These are phyloP conservation scores for Hemiprocne comata DNA, from an alignment of 2,113 vertebrate species.

Conservation along the genomic window DNA sequence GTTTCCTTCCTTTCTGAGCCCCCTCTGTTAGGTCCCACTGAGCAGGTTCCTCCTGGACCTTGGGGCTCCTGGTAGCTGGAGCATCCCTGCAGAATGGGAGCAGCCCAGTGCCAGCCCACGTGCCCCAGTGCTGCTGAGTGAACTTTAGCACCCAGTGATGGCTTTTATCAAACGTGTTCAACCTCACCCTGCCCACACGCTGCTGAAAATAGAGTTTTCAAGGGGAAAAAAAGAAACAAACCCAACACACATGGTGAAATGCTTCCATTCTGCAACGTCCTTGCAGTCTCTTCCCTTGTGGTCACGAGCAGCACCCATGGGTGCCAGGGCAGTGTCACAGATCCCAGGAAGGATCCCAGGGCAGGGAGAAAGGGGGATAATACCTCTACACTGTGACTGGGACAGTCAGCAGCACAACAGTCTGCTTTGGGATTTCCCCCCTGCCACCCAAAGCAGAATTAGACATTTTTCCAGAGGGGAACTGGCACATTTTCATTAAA, in stretches of 20 bases:
- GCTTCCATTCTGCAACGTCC: neutral
- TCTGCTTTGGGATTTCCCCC: neutral
- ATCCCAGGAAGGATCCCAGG: neutral
- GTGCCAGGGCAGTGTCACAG: neutral
- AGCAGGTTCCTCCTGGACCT: neutral
- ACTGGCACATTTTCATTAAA: neutral
- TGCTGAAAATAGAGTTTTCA: neutral
- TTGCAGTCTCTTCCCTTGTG: neutral
- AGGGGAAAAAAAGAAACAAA: neutral
- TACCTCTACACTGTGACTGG: rapidly evolving
- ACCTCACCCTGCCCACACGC: neutral
- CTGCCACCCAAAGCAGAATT: neutral
- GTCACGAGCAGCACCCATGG: neutral
- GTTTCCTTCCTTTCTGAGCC: neutral
- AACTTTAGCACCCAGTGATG: neutral
- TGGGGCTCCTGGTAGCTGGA: rapidly evolving
- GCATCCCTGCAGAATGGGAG: neutral
- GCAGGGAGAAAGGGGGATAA: neutral
- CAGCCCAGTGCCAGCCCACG: rapidly evolving
- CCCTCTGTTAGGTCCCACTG: neutral
- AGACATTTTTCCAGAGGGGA: neutral
- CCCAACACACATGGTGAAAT: neutral
- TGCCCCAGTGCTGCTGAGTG: neutral
- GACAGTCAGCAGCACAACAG: neutral
- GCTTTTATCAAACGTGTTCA: neutral